These are phyloP conservation scores for Campylomormyrus tamandua DNA, from an alignment of 2,113 vertebrate species.

Conservation along the genomic window DNA sequence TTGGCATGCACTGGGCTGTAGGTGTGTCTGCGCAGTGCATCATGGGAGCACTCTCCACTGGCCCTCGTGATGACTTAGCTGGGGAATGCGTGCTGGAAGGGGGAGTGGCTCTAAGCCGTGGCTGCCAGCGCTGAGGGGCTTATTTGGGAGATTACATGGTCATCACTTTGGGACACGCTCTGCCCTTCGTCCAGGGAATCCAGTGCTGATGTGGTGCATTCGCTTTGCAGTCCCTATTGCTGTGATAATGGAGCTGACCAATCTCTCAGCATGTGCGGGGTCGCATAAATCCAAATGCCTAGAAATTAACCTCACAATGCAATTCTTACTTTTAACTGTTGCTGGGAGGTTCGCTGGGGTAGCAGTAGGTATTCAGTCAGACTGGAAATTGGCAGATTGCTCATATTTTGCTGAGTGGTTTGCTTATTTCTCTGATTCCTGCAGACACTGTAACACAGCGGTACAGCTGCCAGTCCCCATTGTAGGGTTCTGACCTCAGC, in stretches of 20 bases:
- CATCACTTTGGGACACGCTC: slow-evolving; percentile 67
- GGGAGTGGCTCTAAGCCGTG: slow-evolving; percentile 64
- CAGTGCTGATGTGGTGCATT: slow-evolving; percentile 65
- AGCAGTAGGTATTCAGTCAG: slow-evolving; percentile 29
- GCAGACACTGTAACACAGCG: not conserved
- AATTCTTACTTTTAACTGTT: slow-evolving; percentile 49
- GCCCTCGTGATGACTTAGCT: slow-evolving; percentile 57
- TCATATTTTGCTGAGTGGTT: not conserved
- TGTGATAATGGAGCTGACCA: slow-evolving; percentile 67
- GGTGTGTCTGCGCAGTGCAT: slow-evolving; percentile 43
- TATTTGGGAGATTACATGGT: slow-evolving; percentile 69
- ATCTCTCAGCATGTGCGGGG: slow-evolving; percentile 53
- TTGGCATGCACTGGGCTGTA: not conserved
- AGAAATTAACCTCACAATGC: slow-evolving; percentile 48
- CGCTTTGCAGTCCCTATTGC: slow-evolving; percentile 57
- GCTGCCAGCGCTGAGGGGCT: slow-evolving; percentile 59
- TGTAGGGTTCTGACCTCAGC: not conserved
- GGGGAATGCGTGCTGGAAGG: slow-evolving; percentile 55
- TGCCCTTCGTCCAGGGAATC: slow-evolving; percentile 49
- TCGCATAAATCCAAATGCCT: slow-evolving; percentile 54
- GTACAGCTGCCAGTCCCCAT: not conserved
- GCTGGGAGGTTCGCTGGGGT: slow-evolving; percentile 47
- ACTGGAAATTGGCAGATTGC: slow-evolving; percentile 9
- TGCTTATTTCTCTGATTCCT: slow-evolving; percentile 15
- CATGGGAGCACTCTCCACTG: slow-evolving; percentile 36